These are phyloP conservation scores for Poecilia latipinna DNA, from an alignment of 2,113 vertebrate genomes.

Conservation along the genomic window DNA sequence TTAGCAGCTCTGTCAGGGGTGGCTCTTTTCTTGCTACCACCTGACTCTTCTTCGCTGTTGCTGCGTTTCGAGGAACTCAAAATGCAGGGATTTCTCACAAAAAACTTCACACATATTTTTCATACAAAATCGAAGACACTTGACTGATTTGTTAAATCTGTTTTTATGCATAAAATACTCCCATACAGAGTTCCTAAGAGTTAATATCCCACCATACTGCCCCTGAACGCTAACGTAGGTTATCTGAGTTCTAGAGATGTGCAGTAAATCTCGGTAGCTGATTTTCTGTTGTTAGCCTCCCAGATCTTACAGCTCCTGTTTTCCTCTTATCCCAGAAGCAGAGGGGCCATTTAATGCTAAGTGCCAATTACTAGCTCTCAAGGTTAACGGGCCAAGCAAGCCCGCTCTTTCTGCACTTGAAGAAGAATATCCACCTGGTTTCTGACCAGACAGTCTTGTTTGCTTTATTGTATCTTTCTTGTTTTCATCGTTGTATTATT, in stretches of 20 bases:
- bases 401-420: conserved; percentile 63
- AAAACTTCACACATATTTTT: not conserved
- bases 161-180: not conserved
- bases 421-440: conserved; percentile 38
- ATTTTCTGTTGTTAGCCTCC: conserved; percentile 27
- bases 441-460: conserved; percentile 34
- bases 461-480: conserved; percentile 15
- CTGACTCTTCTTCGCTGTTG: conserved; percentile 10
- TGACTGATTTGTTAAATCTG: not conserved
- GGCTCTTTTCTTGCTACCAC: conserved; percentile 1
- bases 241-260: conserved; percentile 17
- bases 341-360: conserved; percentile 68
- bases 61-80: not conserved
- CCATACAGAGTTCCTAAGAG: not conserved
- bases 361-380: conserved; percentile 75
- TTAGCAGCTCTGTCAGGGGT: conserved; percentile 12
- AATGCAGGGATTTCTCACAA: conserved; percentile 10
- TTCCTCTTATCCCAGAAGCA: conserved; percentile 53
- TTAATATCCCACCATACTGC: not conserved
- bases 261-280: conserved; percentile 16
- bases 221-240: not conserved
- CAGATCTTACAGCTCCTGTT: conserved; percentile 16
- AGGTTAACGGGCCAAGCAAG: conserved; percentile 73
- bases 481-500: not conserved
- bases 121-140: not conserved